Evolutionary conservation across 2,888 invertebrate genomes (phyloP), one percentile per base, ranked within the genome.

Genomic region (Mesorhabditis sp.): DNA sequence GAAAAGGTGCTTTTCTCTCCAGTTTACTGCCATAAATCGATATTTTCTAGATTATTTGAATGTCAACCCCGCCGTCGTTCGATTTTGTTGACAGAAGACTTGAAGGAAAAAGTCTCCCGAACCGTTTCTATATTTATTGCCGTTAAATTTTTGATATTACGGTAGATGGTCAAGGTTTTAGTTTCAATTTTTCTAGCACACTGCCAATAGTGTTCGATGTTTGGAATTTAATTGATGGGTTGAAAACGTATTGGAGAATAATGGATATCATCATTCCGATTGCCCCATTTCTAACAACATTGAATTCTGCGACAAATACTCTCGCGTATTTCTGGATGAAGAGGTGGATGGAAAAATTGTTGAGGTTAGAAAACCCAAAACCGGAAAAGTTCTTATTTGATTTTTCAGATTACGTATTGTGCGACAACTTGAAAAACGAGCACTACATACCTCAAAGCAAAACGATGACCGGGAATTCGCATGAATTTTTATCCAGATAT

Each of bases 111-210:
- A 66, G 75, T 83, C 10, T 82, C 83, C 3, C 70, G 82, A 28
- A 80, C 82, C 28, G 82, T 83, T n/a, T 80, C 82, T 45, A 80
- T 83, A 42, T 83, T 83, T 68, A 83, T 83, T 67, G 83, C 83
- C 4, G 75, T 82, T 70, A 83, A 83, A 65, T 83, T 83, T 65
- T 72, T 83, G 5, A 82, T 83, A 62, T 72, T 83, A 13, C 72
- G 83, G 83, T 77, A 41, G 61, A 43, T 4, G 41, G 4, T 4
- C 10, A 43, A 43, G 2, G 1, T 28, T 28, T 28, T 28, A n/a
- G n/a, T 28, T 28, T 28, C 1, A 28, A 28, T 28, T 28, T 28
- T 28, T 2, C 28, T 71, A 83, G 83, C 67, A 80, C 81, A 6
- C 76, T 82, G 77, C 83, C 83, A 0, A 79, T 83, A 13, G 81